Conservation (phyloP, 2,113 vertebrate genomes). For the Cheirogaleus medius region DNA sequence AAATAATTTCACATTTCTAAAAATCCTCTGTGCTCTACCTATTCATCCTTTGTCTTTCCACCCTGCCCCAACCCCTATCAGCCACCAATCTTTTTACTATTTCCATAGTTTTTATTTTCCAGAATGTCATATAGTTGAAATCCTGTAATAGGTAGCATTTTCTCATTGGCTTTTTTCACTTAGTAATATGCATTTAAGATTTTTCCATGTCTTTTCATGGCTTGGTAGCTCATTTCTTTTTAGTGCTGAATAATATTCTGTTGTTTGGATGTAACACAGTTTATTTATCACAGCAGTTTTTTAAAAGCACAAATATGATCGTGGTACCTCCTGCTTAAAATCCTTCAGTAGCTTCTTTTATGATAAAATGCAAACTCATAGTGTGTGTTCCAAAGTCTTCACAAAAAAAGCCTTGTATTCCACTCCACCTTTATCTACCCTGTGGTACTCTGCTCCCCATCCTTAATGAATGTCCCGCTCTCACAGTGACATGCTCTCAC, state of each 20-base stretch:
- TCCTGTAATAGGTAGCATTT: background rate
- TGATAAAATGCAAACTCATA: background rate
- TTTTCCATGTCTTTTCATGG: background rate
- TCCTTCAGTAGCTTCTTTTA: background rate
- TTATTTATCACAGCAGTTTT: background rate
- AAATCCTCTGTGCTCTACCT: background rate
- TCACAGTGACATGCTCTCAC: background rate
- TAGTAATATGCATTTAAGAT: background rate
- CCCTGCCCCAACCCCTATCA: background rate
- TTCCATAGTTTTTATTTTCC: background rate
- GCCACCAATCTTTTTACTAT: background rate
- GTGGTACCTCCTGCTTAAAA: background rate
- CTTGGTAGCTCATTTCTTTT: background rate
- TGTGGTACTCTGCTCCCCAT: background rate
- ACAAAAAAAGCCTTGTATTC: background rate
- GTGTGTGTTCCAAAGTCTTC: background rate
- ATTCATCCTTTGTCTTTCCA: background rate
- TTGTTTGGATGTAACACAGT: background rate
- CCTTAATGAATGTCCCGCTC: background rate
- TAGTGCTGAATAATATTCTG: background rate
- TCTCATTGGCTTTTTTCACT: background rate
- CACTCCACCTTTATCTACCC: background rate
- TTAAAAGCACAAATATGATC: background rate
- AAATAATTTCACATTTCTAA: background rate
- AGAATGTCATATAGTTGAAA: background rate